Base-by-base conservation (phyloP, 2,113 vertebrate species). In the Emydocephalus ijimae region DNA sequence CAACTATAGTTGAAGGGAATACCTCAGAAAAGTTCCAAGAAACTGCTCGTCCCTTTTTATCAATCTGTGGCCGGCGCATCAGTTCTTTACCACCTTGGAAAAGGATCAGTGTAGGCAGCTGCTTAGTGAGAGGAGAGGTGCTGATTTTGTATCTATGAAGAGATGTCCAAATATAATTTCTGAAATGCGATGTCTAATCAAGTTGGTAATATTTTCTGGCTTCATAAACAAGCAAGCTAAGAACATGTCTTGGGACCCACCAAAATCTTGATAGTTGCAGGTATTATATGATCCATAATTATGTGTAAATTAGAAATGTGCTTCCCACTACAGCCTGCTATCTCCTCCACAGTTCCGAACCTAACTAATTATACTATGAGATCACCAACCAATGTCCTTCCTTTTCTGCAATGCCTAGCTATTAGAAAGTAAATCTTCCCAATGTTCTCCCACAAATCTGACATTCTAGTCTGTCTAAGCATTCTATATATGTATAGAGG, bases 1-100 rank as follows among this genome's bases (percentile, higher is more conserved):
- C 21, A 87, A n/a, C 45, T 24, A n/a, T 26, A 45, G 5, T 15
- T 48, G 11, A 4, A 45, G 24, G 55, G 14, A 26, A 52, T 90
- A 99, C 99, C 98, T 99, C 99, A 0, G 98, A 99, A 95, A 99
- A 99, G 88, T 97, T 98, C 99, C 99, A 99, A 64, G 99, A 99
- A n/a, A 99, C 99, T 0, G 99, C 99, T 56, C 99, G 97, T 29
- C 99, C 98, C 96, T 99, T 99, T 95, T 99, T 98, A 97, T 99
- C 99, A 0, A 99, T 98, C 96, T 98, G 98, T 0, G 99, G 99
- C 85, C 99, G 98, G 54, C 99, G 98, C 96, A 99, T 98, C 20
- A 98, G 90, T 93, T 99, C 99, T 1, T 96, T 97, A 0, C 98
- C 98, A 0, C 97, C 99, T 96, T 99, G 98, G 96, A 99, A 99